Evolutionary conservation across 2,888 invertebrate species (phyloP).

Genomic region (Tethea ocularis): DNA sequence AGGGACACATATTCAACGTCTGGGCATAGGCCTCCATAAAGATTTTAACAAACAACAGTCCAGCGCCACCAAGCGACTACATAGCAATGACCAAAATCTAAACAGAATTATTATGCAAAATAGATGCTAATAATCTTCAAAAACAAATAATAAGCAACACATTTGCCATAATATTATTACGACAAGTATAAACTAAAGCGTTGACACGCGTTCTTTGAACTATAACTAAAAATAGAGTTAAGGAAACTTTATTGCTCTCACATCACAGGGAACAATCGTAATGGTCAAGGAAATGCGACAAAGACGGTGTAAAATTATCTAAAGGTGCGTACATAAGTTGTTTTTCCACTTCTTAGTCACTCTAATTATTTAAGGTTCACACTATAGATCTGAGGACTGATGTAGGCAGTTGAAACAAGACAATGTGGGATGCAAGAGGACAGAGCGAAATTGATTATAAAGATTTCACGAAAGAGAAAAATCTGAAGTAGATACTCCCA

Average conservation of each 20-base stretch:
- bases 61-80: too few relatives aligned
- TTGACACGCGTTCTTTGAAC: slow-evolving; percentile 54
- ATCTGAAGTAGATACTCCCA: too few relatives aligned
- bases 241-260: slow-evolving; percentile 55
- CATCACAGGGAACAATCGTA: slow-evolving; percentile 57
- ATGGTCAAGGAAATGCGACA: slow-evolving; percentile 54
- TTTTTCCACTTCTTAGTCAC: slow-evolving; percentile 25
- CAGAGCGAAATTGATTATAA: too few relatives aligned
- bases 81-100: background rate
- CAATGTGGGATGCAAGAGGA: too few relatives aligned
- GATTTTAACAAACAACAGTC: too few relatives aligned
- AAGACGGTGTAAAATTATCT: slow-evolving; percentile 48
- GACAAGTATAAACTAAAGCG: slow-evolving; percentile 34
- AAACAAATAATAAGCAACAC: slow-evolving; percentile 17
- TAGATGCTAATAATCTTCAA: background rate
- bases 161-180: slow-evolving; percentile 31
- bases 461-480: too few relatives aligned
- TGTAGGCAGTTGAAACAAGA: too few relatives aligned
- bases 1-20: too few relatives aligned
- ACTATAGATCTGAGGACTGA: background rate
- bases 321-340: slow-evolving; percentile 8
- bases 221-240: slow-evolving; percentile 54
- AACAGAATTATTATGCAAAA: background rate
- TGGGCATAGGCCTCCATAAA: too few relatives aligned
- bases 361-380: background rate